Evolutionary conservation across 2,888 invertebrate species (phyloP), one percentile per base, ranked within the genome.

Genomic region (Xestia c-nigrum): DNA sequence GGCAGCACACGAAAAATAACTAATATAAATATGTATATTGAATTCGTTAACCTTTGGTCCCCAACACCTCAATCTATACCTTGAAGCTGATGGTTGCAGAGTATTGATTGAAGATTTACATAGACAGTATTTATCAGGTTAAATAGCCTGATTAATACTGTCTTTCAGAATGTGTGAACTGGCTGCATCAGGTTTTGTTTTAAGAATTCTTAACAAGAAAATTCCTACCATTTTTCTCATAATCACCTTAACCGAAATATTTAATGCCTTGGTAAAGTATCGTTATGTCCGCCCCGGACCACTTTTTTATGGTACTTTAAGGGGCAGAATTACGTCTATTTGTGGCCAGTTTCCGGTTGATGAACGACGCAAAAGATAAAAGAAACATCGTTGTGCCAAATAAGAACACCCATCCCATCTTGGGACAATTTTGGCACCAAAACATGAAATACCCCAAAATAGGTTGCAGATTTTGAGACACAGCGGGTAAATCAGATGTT

Each of bases 301-400:
- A 52, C 21, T 21, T 65, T n/a, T 47, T 76, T 59, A 55, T 47
- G 3, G 46, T 1, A 55, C n/a, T 63, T 72, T 40, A 63, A n/a
- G 57, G 31, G 24, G 5, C 40, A 68, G 64, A 57, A 59, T 65
- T n/a, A 24, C 9, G 3, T 52, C 9, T 38, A 47, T 10, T 16
- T 47, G 10, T 0, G 12, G 47, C 21, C 7, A 31, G 14, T 67
- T 67, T 68, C 57, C 69, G 46, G 21, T 31, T 69, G 52, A 82
- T 47, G 38, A 19, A 65, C n/a, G 47, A 65, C 31, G 19, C 7
- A 47, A 31, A 55, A 70, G 16, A 46, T 52, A 76, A 43, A 71
- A 59, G 21, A 43, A 63, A 63, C 3, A 47, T 2, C 16, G 5
- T n/a, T 14, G 6, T 43, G 14, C 16, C 50, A 78, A 59, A 64